phyloP scores from a whole-genome alignment of 2,888 invertebrate genomes.

The Lypha dubia region DNA sequence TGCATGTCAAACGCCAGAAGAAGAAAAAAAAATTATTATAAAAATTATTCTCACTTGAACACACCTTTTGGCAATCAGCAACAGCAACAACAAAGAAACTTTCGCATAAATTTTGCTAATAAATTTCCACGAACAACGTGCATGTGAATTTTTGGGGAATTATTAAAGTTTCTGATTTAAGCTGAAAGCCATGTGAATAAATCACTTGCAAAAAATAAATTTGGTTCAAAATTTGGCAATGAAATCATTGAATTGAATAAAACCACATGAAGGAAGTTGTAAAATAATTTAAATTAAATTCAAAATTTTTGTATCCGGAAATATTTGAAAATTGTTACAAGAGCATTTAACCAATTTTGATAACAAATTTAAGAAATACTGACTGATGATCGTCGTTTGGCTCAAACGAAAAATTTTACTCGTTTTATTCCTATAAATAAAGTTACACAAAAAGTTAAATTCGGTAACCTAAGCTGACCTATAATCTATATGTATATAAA shows the following conservation, averaged over 20 bases:
- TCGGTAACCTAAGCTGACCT: no score
- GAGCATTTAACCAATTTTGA: background rate
- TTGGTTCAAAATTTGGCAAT: slow-evolving; percentile 22
- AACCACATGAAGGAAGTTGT: background rate
- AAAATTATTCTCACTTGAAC: slow-evolving; percentile 44
- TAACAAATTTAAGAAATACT: no score
- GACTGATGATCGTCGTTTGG: no score
- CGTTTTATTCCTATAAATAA: no score
- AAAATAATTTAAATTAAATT: background rate
- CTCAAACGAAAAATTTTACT: no score
- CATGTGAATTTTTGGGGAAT: slow-evolving; percentile 51
- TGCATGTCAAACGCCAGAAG: slow-evolving; percentile 53
- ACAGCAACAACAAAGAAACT: slow-evolving; percentile 43
- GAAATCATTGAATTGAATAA: background rate
- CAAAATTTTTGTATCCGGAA: background rate
- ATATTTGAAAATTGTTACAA: background rate
- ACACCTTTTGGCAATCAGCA: slow-evolving; percentile 68
- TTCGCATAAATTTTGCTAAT: slow-evolving; percentile 64
- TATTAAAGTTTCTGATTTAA: slow-evolving; percentile 20
- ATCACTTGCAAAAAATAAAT: background rate
- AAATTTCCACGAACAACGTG: slow-evolving; percentile 51
- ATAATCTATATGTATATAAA: no score
- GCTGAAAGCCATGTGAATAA: slow-evolving; percentile 9
- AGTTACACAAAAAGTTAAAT: no score
- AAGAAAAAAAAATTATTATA: slow-evolving; percentile 25